phyloP scores from a whole-genome alignment of 1,140 invertebrate genomes.

The Saccostrea echinata region DNA sequence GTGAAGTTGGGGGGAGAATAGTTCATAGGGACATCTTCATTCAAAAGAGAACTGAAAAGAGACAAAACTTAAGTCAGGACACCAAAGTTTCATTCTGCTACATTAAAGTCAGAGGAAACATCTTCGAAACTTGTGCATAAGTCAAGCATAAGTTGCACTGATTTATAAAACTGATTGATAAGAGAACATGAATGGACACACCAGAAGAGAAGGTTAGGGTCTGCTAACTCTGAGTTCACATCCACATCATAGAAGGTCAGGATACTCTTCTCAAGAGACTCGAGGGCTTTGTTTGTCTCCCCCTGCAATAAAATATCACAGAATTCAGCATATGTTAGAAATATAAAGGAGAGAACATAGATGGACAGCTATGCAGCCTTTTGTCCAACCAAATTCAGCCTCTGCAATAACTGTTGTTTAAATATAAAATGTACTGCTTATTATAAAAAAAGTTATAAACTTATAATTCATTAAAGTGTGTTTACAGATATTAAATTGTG shows the following conservation, averaged over 20 bases:
- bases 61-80: not conserved
- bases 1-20: constrained; percentile 49
- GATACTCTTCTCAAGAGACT: constrained; percentile 65
- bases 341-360: too few species aligned
- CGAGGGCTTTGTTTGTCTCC: constrained; percentile 64
- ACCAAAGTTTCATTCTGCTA: not conserved
- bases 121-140: not conserved
- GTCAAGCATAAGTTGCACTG: too few species aligned
- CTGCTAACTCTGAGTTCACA: constrained; percentile 51
- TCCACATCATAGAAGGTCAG: constrained; percentile 64
- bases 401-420: too few species aligned
- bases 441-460: too few species aligned
- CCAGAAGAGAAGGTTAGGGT: constrained; percentile 70
- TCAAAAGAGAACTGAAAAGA: constrained; percentile 42
- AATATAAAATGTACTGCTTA: too few species aligned
- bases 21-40: constrained; percentile 55
- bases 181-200: constrained; percentile 46
- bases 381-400: too few species aligned
- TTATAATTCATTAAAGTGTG: too few species aligned
- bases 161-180: not conserved
- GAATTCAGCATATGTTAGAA: too few species aligned
- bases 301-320: constrained; percentile 53
- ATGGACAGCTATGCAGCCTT: too few species aligned
- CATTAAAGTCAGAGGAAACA: not conserved
- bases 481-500: too few species aligned